phyloP scores from a whole-genome alignment of 2,888 invertebrate genomes.

The Amphipoea lucens region DNA sequence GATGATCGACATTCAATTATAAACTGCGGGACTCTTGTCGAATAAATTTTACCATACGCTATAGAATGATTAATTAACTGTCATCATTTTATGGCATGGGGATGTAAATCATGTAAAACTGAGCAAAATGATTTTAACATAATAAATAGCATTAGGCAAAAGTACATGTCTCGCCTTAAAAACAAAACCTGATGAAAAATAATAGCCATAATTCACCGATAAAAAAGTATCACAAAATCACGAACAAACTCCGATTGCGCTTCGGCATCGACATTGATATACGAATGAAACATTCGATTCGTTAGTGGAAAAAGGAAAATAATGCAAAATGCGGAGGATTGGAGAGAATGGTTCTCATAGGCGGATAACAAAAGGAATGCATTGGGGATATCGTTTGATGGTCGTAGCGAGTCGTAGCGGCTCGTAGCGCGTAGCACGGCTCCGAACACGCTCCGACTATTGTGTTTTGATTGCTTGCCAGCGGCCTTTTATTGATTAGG shows the following conservation, averaged over 20 bases:
- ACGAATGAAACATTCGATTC: slow-evolving; percentile 86
- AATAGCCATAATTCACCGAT: slow-evolving; percentile 50
- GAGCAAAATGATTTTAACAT: not conserved
- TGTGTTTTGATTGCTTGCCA: slow-evolving; percentile 83
- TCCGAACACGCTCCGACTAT: slow-evolving; percentile 73
- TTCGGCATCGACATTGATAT: slow-evolving; percentile 79
- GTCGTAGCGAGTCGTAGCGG: slow-evolving; percentile 74
- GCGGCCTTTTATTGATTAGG: slow-evolving; percentile 75
- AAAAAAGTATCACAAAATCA: slow-evolving; percentile 60
- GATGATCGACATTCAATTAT: slow-evolving; percentile 50
- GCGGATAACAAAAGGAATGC: slow-evolving; percentile 86
- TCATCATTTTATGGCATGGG: not conserved
- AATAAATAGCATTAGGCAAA: slow-evolving; percentile 11
- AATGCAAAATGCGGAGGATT: slow-evolving; percentile 84
- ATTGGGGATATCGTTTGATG: slow-evolving; percentile 85
- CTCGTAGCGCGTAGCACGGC: slow-evolving; percentile 74
- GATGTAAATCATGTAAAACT: not conserved
- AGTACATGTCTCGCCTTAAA: slow-evolving; percentile 34
- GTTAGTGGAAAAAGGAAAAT: slow-evolving; percentile 86
- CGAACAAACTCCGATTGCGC: slow-evolving; percentile 69
- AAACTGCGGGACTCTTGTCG: slow-evolving; percentile 19
- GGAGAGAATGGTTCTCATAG: slow-evolving; percentile 86
- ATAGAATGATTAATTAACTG: slow-evolving; percentile 12
- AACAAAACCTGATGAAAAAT: slow-evolving; percentile 42
- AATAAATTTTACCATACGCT: slow-evolving; percentile 14